phyloP scores from a whole-genome alignment of 2,797 vertebrate species.

The Cryptoblepharus egeriae region DNA sequence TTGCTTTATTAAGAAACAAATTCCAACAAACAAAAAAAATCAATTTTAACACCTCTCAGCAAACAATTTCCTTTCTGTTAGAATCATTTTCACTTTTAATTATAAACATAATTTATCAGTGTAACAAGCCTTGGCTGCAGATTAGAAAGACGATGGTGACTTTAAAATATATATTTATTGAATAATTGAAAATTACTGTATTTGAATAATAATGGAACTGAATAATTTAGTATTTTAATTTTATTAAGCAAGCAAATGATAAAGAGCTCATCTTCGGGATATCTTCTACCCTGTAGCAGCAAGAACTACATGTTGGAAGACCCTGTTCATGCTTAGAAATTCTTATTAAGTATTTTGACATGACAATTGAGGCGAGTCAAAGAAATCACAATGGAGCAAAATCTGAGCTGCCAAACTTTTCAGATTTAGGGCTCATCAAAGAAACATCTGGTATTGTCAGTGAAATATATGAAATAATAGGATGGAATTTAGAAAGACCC shows the following conservation, averaged over 20 bases:
- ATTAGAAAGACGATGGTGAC: constrained; percentile 47
- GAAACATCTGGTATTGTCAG: not conserved
- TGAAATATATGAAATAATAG: not conserved
- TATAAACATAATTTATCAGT: constrained; percentile 63
- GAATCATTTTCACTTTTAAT: constrained; percentile 61
- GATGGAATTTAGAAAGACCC: not conserved
- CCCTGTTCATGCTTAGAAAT: not conserved
- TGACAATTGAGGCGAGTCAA: not conserved
- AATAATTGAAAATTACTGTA: constrained; percentile 60
- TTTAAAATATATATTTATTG: constrained; percentile 61
- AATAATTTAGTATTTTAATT: constrained; percentile 52
- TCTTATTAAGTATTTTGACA: not conserved
- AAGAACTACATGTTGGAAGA: not conserved
- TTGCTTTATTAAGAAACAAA: constrained; percentile 63
- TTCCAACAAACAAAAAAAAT: constrained; percentile 52
- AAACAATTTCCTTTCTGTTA: constrained; percentile 61
- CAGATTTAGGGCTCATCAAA: not conserved
- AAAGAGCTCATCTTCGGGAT: not conserved
- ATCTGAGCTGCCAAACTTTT: not conserved
- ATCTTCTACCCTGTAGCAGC: not conserved
- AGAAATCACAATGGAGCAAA: not conserved
- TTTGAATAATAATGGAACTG: constrained; percentile 57
- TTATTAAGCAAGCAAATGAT: constrained; percentile 49
- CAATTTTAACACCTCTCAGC: constrained; percentile 59
- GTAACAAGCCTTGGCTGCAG: constrained; percentile 43